Evolutionary conservation across 1,140 invertebrate species (phyloP).

Genomic region (Temnothorax curvispinosus): DNA sequence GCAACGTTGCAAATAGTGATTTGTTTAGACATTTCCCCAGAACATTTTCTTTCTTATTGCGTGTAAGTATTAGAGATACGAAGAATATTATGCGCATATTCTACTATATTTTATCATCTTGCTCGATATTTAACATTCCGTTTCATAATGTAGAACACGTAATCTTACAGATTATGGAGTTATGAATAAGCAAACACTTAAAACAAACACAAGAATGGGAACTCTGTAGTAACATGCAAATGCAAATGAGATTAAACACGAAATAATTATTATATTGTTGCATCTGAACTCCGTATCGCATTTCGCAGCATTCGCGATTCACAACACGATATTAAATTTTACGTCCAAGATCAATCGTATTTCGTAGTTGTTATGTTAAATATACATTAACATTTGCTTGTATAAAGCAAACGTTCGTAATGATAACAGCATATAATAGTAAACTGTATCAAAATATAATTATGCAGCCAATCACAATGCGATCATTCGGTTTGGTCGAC

Average conservation of each 20-base stretch:
- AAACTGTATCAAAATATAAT: neutral
- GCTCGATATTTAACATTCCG: neutral
- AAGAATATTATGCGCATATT: neutral
- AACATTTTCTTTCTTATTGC: neutral
- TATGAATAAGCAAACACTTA: neutral
- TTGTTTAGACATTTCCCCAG: neutral
- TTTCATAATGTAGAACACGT: neutral
- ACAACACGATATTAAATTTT: neutral
- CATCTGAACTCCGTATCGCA: neutral
- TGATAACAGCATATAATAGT: neutral
- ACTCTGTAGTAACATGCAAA: neutral
- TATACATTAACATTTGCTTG: neutral
- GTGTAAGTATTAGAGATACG: neutral
- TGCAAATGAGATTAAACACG: slow-evolving; percentile 1
- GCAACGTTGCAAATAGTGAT: neutral
- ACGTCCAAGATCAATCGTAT: neutral
- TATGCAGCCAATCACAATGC: neutral
- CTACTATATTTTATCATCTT: neutral
- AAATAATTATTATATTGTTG: neutral
- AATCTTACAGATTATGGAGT: neutral
- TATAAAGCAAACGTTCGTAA: neutral
- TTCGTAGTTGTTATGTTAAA: neutral
- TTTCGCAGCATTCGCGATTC: neutral
- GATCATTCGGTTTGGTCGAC: neutral
- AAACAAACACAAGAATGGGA: neutral